phyloP scores from a whole-genome alignment of 2,797 vertebrate species.

The Loriculus beryllinus region DNA sequence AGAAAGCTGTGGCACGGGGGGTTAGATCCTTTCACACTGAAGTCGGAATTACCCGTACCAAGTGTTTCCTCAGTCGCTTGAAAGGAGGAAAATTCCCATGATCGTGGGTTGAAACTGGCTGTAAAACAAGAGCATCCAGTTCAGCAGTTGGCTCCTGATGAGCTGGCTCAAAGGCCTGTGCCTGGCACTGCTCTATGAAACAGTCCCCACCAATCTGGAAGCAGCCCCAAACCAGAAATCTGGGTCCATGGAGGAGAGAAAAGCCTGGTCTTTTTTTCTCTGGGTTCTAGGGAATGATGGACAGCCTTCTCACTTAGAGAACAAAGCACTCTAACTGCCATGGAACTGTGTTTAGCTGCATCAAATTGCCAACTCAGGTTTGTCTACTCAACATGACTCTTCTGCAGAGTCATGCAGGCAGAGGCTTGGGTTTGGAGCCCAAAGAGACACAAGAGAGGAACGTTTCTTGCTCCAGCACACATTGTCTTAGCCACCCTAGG shows the following conservation, averaged over 20 bases:
- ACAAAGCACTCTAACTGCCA: background rate
- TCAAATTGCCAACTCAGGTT: background rate
- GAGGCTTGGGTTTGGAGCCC: background rate
- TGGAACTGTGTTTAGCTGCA: background rate
- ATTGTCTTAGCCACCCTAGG: background rate
- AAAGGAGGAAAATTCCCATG: conserved; percentile 77
- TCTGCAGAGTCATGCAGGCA: background rate
- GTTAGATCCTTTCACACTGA: conserved; percentile 73
- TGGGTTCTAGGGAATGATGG: background rate
- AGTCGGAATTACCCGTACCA: conserved; percentile 69
- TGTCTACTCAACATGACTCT: background rate
- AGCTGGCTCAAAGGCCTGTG: conserved; percentile 24
- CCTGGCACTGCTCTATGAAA: conserved; percentile 2
- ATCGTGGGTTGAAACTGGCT: conserved; percentile 78
- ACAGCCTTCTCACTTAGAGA: background rate
- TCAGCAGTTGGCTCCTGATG: conserved; percentile 14
- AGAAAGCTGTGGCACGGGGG: conserved; percentile 21
- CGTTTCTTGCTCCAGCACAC: background rate
- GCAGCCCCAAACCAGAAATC: background rate
- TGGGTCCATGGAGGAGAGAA: background rate
- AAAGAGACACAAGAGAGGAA: background rate
- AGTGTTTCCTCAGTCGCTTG: conserved; percentile 71
- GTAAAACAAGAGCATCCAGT: conserved; percentile 62
- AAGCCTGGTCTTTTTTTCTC: background rate
- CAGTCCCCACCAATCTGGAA: background rate